phyloP scores from a whole-genome alignment of 2,888 invertebrate genomes.

The Kryphioiulus occultus region DNA sequence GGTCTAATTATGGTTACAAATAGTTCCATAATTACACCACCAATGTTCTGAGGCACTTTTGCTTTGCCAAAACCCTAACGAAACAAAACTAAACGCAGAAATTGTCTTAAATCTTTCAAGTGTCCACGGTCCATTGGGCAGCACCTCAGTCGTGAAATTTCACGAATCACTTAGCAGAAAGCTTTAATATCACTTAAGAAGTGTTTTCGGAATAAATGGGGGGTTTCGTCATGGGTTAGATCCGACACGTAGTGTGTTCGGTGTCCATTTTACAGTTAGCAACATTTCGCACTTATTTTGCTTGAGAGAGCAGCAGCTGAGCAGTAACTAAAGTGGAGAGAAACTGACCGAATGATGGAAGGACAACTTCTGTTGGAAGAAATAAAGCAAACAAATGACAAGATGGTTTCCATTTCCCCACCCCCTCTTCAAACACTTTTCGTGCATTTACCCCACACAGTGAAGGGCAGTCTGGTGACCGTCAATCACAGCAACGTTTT shows the following conservation, averaged over 20 bases:
- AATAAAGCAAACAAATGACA: constrained; percentile 35
- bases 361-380: constrained; percentile 25
- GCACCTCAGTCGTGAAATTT: constrained; percentile 9
- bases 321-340: constrained; percentile 1
- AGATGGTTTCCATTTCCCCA: constrained; percentile 31
- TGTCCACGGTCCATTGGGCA: not conserved
- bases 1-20: constrained; percentile 18
- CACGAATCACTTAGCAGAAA: constrained; percentile 3
- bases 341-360: constrained; percentile 12
- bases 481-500: constrained; percentile 1
- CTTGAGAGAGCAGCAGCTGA: constrained; percentile 30
- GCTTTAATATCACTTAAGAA: constrained; percentile 25
- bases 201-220: constrained; percentile 24
- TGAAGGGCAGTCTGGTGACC: not conserved
- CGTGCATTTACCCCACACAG: constrained; percentile 22
- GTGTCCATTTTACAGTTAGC: constrained; percentile 35
- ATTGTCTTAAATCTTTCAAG: not conserved
- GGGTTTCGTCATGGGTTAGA: not conserved
- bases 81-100: not conserved
- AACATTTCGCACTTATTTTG: constrained; percentile 25
- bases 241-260: not conserved
- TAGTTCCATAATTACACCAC: not conserved
- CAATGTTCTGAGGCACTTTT: not conserved
- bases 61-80: not conserved
- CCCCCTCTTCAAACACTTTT: constrained; percentile 9